phyloP scores from a whole-genome alignment of 2,888 invertebrate species.

The Napeogenes sylphis region DNA sequence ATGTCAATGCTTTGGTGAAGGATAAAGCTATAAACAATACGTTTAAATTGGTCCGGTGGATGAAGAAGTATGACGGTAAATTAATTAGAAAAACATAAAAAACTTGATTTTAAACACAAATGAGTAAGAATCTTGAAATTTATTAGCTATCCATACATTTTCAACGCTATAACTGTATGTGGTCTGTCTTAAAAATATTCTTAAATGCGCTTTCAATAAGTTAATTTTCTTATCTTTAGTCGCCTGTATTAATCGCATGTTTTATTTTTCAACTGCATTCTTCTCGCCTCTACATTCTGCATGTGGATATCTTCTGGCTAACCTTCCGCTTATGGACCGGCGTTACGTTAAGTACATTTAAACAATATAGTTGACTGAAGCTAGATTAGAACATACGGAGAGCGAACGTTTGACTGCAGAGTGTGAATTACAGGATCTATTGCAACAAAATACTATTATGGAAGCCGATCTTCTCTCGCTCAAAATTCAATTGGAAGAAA shows the following conservation, averaged over 20 bases:
- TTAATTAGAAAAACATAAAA: too few relatives aligned
- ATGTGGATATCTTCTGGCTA: constrained; percentile 38
- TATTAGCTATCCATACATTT: too few relatives aligned
- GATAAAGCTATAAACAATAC: background rate
- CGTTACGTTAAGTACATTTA: constrained; percentile 50
- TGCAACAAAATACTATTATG: constrained; percentile 82
- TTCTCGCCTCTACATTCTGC: constrained; percentile 38
- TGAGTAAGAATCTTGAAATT: too few relatives aligned
- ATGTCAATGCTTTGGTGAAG: constrained; percentile 23
- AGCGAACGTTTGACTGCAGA: constrained; percentile 81
- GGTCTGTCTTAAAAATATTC: background rate
- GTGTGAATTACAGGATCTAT: constrained; percentile 80
- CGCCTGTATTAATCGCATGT: constrained; percentile 63
- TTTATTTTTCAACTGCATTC: constrained; percentile 54
- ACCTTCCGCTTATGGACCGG: constrained; percentile 34
- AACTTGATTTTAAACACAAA: too few relatives aligned
- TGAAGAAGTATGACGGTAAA: too few relatives aligned
- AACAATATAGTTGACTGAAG: constrained; percentile 76
- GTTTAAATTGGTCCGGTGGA: too few relatives aligned
- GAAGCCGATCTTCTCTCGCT: constrained; percentile 77
- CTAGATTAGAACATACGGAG: constrained; percentile 80
- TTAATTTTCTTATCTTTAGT: constrained; percentile 16
- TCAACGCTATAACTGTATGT: background rate
- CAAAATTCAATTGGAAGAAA: constrained; percentile 65
- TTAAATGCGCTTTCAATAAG: background rate